phyloP scores from a whole-genome alignment of 2,113 vertebrate species.

The Harpagus bidentatus region DNA sequence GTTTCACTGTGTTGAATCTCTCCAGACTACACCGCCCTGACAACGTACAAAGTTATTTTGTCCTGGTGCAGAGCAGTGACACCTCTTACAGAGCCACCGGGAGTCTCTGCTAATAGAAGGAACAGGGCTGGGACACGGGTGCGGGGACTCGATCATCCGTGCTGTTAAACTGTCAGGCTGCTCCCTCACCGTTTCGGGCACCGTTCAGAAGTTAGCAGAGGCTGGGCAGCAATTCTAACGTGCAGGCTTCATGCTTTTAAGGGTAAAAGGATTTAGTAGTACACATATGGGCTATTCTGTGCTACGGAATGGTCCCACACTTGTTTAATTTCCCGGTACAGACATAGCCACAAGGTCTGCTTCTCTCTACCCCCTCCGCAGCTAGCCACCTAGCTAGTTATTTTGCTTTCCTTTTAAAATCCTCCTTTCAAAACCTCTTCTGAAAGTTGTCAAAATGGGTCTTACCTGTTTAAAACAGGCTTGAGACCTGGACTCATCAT shows the following conservation, averaged over 20 bases:
- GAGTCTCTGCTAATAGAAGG: not conserved
- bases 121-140: not conserved
- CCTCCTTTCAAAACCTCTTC: not conserved
- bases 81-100: not conserved
- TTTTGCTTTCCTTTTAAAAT: not conserved
- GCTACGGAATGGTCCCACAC: not conserved
- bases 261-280: not conserved
- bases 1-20: not conserved
- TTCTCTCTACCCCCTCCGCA: not conserved
- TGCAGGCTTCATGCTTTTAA: not conserved
- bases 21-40: not conserved
- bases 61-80: not conserved
- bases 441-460: not conserved
- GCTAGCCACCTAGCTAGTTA: not conserved
- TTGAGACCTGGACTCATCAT: not conserved
- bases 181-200: not conserved
- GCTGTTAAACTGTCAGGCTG: not conserved
- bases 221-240: not conserved
- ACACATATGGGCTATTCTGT: not conserved
- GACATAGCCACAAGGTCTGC: not conserved
- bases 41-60: not conserved
- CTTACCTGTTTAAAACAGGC: not conserved
- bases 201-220: not conserved
- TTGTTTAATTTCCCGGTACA: not conserved
- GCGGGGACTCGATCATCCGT: accelerated